These are phyloP conservation scores for Lota lota DNA, from an alignment of 2,113 vertebrate species.

Conservation along the genomic window DNA sequence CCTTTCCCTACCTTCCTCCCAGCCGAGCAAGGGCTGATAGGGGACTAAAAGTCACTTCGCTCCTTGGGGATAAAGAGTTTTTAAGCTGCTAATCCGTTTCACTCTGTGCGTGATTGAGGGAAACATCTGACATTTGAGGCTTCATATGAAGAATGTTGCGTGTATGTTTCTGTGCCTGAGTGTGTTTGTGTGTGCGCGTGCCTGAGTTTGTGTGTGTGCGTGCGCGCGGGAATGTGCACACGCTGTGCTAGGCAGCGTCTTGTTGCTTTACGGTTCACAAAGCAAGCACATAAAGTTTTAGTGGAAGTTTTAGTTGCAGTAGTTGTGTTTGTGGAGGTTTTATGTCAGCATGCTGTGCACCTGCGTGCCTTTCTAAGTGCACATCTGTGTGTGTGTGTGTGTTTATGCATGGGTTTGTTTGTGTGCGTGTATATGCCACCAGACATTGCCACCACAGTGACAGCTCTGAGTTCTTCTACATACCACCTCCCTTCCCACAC, in stretches of 20 bases:
- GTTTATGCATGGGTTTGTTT: too few relatives aligned
- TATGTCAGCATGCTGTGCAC: too few relatives aligned
- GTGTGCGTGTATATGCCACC: too few relatives aligned
- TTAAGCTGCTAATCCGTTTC: slow-evolving; percentile 46
- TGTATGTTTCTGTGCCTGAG: neutral
- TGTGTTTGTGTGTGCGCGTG: slow-evolving; percentile 6
- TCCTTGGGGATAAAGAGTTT: slow-evolving; percentile 49
- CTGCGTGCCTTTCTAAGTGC: too few relatives aligned
- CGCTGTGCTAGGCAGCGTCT: slow-evolving; percentile 2
- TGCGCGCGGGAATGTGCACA: slow-evolving; percentile 14
- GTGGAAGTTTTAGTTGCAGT: neutral
- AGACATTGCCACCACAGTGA: too few relatives aligned
- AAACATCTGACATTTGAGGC: slow-evolving; percentile 55
- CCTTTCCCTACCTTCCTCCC: slow-evolving; percentile 19
- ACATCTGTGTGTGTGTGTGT: too few relatives aligned
- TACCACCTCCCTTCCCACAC: neutral
- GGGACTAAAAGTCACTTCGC: slow-evolving; percentile 44
- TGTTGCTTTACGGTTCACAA: slow-evolving; percentile 2
- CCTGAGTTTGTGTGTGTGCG: slow-evolving; percentile 2
- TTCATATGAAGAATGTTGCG: slow-evolving; percentile 39
- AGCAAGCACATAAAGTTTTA: slow-evolving; percentile 28
- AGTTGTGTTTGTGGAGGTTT: neutral
- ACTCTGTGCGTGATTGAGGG: slow-evolving; percentile 44
- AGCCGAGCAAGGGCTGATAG: slow-evolving; percentile 10
- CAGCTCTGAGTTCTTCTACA: too few relatives aligned